Base-by-base conservation (phyloP, 1,140 invertebrate species). In the Drosophila repleta region DNA sequence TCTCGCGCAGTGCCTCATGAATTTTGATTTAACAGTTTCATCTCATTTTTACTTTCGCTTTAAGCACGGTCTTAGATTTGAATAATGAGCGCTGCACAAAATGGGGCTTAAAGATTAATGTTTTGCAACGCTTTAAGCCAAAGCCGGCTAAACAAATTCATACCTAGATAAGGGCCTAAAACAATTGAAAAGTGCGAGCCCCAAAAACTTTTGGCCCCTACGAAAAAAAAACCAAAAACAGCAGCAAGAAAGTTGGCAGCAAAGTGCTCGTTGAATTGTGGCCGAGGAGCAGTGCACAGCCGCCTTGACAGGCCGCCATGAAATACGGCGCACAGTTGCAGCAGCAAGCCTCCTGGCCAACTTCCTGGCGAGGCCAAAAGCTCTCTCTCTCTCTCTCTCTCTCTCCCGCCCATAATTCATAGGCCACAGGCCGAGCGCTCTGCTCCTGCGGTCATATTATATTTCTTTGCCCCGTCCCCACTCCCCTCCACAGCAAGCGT, bases 1-100 rank as follows among this genome's bases (percentile, higher is more conserved):
- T 87, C 83, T 74, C 61, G 61, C 60, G 65, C 64, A 87, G 32
- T 76, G 83, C 78, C 83, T 82, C 82, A 87, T 87, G 82, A 87
- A 87, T 87, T 87, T 82, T 87, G 83, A 88, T 88, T 74, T 71
- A 57, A 67, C 49, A 51, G 62, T 35, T 55, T 60, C 51, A 24
- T 24, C 32, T 35, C 3, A 35, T 46, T 56, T 48, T 37, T 43
- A 26, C 46, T 68, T 75, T 52, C 49, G 24, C 49, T 52, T 79
- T 73, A 85, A 85, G 74, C 74, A 29, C 18, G 46, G 66, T 65
- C 81, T 85, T 87, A 81, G 66, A 71, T 78, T 85, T 85, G 82
- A 85, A 87, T 75, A 85, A 85, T 87, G 81, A 72, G 69, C 74
- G 74, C 62, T 74, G 79, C 58, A 41, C 29, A 43, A 46, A 64